Percentiles rank a stretch among this genome's conserved stretches.
phyloP scores from a whole-genome alignment of 2,888 invertebrate genomes.

The Sinopyrophorus schimmeli region DNA sequence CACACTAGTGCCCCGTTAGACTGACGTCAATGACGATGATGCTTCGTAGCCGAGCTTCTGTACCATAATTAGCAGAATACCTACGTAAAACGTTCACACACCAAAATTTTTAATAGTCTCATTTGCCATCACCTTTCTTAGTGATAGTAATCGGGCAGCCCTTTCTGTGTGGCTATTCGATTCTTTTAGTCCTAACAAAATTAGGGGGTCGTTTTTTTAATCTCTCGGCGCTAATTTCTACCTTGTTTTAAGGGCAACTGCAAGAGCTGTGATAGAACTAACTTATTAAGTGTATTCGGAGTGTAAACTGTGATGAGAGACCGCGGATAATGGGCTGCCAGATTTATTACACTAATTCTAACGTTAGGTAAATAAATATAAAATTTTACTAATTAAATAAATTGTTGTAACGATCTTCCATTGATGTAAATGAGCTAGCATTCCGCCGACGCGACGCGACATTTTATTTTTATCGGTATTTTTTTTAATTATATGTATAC shows the following conservation, averaged over 20 bases:
- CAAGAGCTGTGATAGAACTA: constrained; percentile 57
- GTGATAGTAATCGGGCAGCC: constrained; percentile 27
- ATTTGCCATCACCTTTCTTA: constrained; percentile 43
- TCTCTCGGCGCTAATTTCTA: constrained; percentile 34
- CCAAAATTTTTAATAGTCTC: too few relatives aligned
- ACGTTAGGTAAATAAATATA: constrained; percentile 26
- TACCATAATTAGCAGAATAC: constrained; percentile 32
- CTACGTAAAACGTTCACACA: constrained; percentile 39
- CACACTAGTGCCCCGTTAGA: constrained; percentile 63
- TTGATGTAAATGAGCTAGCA: constrained; percentile 36
- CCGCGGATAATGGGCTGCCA: constrained; percentile 28
- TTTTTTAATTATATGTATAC: too few relatives aligned
- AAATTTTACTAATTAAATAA: too few relatives aligned
- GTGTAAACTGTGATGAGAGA: constrained; percentile 38
- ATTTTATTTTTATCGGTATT: constrained; percentile 28
- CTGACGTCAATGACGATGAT: too few relatives aligned
- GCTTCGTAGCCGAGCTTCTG: constrained; percentile 31
- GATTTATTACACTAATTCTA: constrained; percentile 20
- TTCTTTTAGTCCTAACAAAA: constrained; percentile 1
- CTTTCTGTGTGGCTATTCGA: constrained; percentile 28
- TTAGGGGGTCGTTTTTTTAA: constrained; percentile 17
- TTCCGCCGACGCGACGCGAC: constrained; percentile 30
- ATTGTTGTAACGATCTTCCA: constrained; percentile 35
- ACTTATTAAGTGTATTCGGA: constrained; percentile 44
- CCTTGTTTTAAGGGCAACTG: constrained; percentile 49